Evolutionary conservation across 2,888 invertebrate genomes (phyloP), one percentile per base, ranked within the genome.

Genomic region (Parascotia fuliginaria): DNA sequence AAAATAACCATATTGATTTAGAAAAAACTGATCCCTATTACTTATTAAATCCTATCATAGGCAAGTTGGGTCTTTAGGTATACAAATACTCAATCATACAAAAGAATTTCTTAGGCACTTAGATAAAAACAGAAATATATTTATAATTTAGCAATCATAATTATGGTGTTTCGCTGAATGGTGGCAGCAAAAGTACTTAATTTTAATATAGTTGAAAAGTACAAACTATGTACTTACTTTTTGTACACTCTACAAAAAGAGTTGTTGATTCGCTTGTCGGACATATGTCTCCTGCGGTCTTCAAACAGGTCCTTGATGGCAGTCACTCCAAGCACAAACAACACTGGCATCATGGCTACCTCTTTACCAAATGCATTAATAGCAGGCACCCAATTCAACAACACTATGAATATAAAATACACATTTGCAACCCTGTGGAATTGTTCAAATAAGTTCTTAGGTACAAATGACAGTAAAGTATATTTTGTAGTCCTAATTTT

Each of bases 391-490:
- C 98, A 98, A 92, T 99, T 99, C 61, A 99, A 94, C 70, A 98
- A 92, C 73, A 98, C 98, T 82, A 99, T 98, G 82, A 98, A 97
- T 79, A 99, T 96, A 90, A 99, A 99, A 93, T 99, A 99, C 77
- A 99, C 93, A 93, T 99, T 99, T 60, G 99, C 99, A 79, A 98
- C 97, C 57, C 99, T 95, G 89, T 98, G 98, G 87, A 99, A 98
- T 92, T 99, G 99, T 92, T 99, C 98, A 86, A 98, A 94, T 55
- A 99, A 93, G 90, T 99, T 99, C 88, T 98, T 97, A 49, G 99
- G 98, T 79, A 99, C 91, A 91, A 99, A 99, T 70, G 97, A 98
- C 65, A 98, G 92, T 52, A 97, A 79, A 15, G 98, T 98, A 87
- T 99, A 99, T 90, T 99, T 98, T 43, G 98, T 98, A 85, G 98